Base-by-base conservation (phyloP, 2,888 invertebrate genomes). In the Sphaerophoria taeniata region DNA sequence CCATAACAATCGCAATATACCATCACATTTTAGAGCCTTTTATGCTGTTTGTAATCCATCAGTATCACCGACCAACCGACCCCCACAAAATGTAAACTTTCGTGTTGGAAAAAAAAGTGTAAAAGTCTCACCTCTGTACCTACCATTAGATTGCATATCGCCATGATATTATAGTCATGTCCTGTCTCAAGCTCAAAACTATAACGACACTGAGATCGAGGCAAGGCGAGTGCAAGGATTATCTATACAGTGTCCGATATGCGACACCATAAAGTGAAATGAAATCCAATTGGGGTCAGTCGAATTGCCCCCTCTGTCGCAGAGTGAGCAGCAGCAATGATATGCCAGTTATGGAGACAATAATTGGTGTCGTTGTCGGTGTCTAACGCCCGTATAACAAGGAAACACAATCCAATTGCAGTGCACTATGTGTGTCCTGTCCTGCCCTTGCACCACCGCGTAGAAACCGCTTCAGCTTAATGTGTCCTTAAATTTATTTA, bases 401-500 rank as follows among this genome's bases (percentile, higher is more conserved):
- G 84, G 53, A 80, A 75, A 75, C 71, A 84, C 67, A 84, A 75
- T 75, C 79, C 60, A 71, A 71, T 75, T 75, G 65, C 72, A 79
- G 75, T 75, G 80, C 71, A 56, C 45, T n/a, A 33, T 5, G 36
- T 36, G 16, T 39, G 36, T 45, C 34, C 34, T 34, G 11, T n/a
- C 55, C 55, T 12, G 9, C 3, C 16, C 58, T 39, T 0, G 43
- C 43, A 43, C 43, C 9, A 3, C 31, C 5, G 47, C 34, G 5
- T 14, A 47, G 4, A 12, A 33, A 60, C 61, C 67, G 24, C 60
- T 24, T 1, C 67, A 71, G 84, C 79, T 80, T 79, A 84, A 84
- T 80, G 80, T 85, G 85, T 81, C 76, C 81, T 81, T 85, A 77
- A 85, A 85, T 76, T 77, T 85, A 80, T 85, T 85, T 85, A 85